These are phyloP conservation scores for Rutpela maculata DNA, from an alignment of 2,888 invertebrate genomes.

Conservation along the genomic window DNA sequence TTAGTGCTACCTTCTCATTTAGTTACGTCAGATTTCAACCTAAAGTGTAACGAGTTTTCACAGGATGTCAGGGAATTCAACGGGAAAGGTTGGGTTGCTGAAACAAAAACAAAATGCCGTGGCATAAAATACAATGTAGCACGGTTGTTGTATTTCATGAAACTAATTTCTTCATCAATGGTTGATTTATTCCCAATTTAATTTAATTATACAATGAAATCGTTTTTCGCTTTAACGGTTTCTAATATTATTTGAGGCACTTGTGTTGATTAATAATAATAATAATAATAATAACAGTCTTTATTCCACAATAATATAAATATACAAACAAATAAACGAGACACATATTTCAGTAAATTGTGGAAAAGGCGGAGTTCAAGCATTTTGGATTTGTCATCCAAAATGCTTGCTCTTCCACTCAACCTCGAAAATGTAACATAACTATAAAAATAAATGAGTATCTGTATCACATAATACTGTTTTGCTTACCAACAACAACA, in stretches of 20 bases:
- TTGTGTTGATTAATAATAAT: too few species aligned
- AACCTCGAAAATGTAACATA: too few species aligned
- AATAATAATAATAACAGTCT: too few species aligned
- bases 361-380: too few species aligned
- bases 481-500: too few species aligned
- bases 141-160: background rate
- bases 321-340: too few species aligned
- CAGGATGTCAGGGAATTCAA: slow-evolving; percentile 23
- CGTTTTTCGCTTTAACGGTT: background rate
- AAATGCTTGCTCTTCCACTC: too few species aligned
- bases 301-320: too few species aligned
- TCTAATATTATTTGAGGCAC: background rate
- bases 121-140: background rate
- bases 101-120: background rate
- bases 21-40: slow-evolving; percentile 38
- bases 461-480: too few species aligned
- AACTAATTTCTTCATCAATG: slow-evolving; percentile 5
- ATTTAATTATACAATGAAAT: background rate
- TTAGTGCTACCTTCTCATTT: slow-evolving; percentile 43
- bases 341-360: too few species aligned
- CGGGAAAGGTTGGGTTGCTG: slow-evolving; percentile 16
- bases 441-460: too few species aligned
- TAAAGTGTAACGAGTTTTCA: slow-evolving; percentile 32
- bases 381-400: too few species aligned
- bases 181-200: background rate